phyloP scores from a whole-genome alignment of 2,888 invertebrate species.

The Opisthograptis luteolata region DNA sequence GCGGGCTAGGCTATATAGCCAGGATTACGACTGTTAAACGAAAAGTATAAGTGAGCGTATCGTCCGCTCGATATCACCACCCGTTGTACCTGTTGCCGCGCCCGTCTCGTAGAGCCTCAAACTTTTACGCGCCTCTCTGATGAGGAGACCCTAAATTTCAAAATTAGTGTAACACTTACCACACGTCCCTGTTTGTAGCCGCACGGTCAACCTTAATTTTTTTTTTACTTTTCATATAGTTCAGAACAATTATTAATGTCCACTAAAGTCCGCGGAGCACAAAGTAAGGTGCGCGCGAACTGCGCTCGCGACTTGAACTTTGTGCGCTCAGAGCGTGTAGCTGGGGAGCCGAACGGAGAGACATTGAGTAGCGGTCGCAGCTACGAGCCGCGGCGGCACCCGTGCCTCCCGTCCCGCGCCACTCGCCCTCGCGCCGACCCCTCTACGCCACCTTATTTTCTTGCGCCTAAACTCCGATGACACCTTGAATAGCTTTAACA shows the following conservation, averaged over 20 bases:
- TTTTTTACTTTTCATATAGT: constrained; percentile 57
- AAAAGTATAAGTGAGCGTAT: constrained; percentile 65
- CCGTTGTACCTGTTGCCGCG: constrained; percentile 75
- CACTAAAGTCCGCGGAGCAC: constrained; percentile 20
- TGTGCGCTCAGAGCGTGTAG: constrained; percentile 50
- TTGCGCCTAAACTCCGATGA: constrained; percentile 40
- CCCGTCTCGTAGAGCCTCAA: constrained; percentile 53
- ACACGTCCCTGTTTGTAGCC: constrained; percentile 41
- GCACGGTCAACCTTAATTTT: background rate
- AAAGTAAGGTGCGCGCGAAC: constrained; percentile 59
- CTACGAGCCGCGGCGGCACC: constrained; percentile 7
- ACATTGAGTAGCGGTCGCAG: constrained; percentile 48
- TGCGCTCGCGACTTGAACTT: constrained; percentile 49
- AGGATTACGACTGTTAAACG: constrained; percentile 59
- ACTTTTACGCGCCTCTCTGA: constrained; percentile 65
- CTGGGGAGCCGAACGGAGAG: constrained; percentile 47
- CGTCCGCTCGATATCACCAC: constrained; percentile 63
- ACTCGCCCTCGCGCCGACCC: constrained; percentile 33
- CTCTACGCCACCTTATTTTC: constrained; percentile 41
- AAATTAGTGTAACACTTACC: constrained; percentile 56
- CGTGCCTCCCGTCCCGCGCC: constrained; percentile 16
- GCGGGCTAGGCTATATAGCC: constrained; percentile 49
- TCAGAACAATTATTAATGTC: constrained; percentile 55
- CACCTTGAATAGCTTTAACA: constrained; percentile 30
- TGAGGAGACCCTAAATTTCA: constrained; percentile 36